A percentile compares a stretch with the other conserved stretches of the same genome.
Evolutionary conservation across 1,140 invertebrate genomes (phyloP).

Genomic region (Cyclargus thomasi): DNA sequence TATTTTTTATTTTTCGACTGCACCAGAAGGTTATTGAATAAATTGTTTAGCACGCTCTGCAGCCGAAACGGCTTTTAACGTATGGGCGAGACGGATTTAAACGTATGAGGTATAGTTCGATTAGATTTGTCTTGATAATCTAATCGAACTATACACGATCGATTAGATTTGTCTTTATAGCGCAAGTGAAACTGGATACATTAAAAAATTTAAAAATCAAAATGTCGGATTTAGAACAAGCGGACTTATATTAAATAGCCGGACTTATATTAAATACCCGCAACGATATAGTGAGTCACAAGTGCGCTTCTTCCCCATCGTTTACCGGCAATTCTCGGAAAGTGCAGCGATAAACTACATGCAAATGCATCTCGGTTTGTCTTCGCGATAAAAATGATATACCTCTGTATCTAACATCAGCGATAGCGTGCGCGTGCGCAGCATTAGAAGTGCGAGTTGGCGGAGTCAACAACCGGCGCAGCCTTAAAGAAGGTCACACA

Average conservation of each 20-base stretch:
- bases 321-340: background rate
- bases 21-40: background rate
- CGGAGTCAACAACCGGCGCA: constrained; percentile 5
- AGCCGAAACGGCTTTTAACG: too few species aligned
- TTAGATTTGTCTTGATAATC: too few species aligned
- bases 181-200: too few species aligned
- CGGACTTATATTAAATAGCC: too few species aligned
- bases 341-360: background rate
- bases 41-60: too few species aligned
- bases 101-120: too few species aligned
- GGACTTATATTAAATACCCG: background rate
- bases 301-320: background rate
- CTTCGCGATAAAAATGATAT: constrained; percentile 5
- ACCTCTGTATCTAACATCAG: background rate
- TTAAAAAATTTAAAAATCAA: too few species aligned
- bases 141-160: too few species aligned
- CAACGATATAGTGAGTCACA: background rate
- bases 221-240: too few species aligned
- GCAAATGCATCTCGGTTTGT: constrained; percentile 6
- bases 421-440: background rate
- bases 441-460: constrained; percentile 3
- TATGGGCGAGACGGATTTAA: too few species aligned
- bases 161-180: too few species aligned
- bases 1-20: background rate
- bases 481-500: background rate